Base-by-base conservation (phyloP, 2,888 invertebrate genomes). In the Pantelozetes paolii region DNA sequence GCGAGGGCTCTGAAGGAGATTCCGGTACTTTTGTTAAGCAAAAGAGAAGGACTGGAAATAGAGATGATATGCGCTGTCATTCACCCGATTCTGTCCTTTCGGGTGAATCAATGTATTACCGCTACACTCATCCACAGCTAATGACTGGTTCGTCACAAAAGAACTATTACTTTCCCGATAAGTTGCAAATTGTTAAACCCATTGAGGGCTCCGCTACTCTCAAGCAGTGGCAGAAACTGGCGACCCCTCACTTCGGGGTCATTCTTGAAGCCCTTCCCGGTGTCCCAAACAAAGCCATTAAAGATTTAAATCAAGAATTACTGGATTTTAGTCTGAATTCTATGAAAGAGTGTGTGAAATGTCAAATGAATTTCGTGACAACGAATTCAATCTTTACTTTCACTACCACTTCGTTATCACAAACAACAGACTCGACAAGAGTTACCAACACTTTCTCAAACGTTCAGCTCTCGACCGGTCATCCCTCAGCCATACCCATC, bases 141-240 rank as follows among this genome's bases (percentile, higher is more conserved):
- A 18, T 40, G 23, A 42, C 28, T 26, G 74, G 74, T 48, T 74
- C 74, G 70, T 67, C 73, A 73, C 70, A 76, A 32, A 71, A 76
- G 20, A 74, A 73, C 30, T 79, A 76, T 73, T 78, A 77, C 42
- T 76, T 91, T 79, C 93, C 94, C 36, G 92, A 93, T 83, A 93
- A 94, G 82, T 83, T 94, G 15, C 77, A 84, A 84, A 93, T 94
- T 77, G 90, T 94, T 5, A 94, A 94, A 81, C 94, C 94, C 0
- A 85, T 94, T 83, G 94, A 94, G 83, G 94, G 96, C 15, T 96
- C 95, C 0, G 89, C 91, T 80, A 96, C 95, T 0, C 83, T 97
- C 74, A 91, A 92, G 81, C 92, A 94, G 78, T 97, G 97, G 97
- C 91, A 93, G 74, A 90, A 92, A 78, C 86, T 97, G 64, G 97